phyloP scores from a whole-genome alignment of 2,113 vertebrate genomes.

The Triplophysa tibetana region DNA sequence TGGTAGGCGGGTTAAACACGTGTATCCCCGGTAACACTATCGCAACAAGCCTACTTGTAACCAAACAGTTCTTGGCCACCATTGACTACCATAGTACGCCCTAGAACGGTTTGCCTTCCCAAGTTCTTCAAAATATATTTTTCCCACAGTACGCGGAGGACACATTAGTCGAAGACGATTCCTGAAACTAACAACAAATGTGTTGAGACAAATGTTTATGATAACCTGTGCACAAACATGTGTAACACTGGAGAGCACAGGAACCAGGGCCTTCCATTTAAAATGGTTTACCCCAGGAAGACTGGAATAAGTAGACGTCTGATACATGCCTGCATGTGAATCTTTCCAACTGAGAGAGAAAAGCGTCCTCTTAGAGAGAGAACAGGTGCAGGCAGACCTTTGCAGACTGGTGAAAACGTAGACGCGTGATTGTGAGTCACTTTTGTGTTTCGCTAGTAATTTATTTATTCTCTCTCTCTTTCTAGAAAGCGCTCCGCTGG shows the following conservation, averaged over 20 bases:
- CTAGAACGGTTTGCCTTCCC: too few species aligned
- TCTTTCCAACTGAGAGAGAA: slow-evolving; percentile 17
- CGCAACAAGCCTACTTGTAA: too few species aligned
- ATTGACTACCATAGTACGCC: too few species aligned
- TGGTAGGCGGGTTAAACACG: too few species aligned
- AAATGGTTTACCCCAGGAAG: background rate
- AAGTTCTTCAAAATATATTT: too few species aligned
- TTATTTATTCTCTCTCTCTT: slow-evolving; percentile 29
- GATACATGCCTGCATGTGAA: background rate
- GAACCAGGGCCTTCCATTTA: background rate
- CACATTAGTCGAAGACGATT: background rate
- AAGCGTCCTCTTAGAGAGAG: too few species aligned
- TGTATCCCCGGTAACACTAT: too few species aligned
- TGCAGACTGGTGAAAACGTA: slow-evolving; percentile 38
- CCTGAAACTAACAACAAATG: background rate
- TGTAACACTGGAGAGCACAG: background rate
- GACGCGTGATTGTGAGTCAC: slow-evolving; percentile 37
- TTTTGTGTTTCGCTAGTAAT: slow-evolving; percentile 23
- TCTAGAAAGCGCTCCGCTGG: slow-evolving; percentile 37
- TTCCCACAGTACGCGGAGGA: too few species aligned
- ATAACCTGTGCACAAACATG: background rate
- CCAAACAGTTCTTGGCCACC: too few species aligned
- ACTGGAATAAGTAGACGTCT: slow-evolving; percentile 21
- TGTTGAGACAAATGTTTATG: slow-evolving; percentile 19
- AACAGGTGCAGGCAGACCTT: background rate